These are phyloP conservation scores for Ascaphus truei DNA, from an alignment of 2,113 vertebrate species.

Conservation along the genomic window DNA sequence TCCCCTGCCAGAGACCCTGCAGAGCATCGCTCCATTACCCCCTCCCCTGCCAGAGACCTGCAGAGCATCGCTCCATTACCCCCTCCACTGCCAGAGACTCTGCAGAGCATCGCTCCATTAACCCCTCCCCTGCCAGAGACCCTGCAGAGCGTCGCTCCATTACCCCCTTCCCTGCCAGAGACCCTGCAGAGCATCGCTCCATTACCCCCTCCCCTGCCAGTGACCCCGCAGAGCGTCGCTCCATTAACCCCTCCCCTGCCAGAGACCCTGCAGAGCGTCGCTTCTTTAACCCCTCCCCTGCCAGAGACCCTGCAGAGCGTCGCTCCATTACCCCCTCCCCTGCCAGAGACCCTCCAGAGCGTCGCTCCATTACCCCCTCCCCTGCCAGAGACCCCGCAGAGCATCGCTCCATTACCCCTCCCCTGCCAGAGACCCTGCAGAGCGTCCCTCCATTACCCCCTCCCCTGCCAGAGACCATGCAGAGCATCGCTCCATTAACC, in stretches of 20 bases:
- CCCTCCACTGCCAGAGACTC: too few species aligned
- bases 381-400: neutral
- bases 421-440: neutral
- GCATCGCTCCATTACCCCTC: neutral
- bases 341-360: neutral
- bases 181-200: neutral
- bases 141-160: neutral
- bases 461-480: too few species aligned
- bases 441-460: neutral
- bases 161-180: neutral
- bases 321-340: too few species aligned
- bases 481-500: too few species aligned
- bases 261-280: too few species aligned
- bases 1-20: neutral
- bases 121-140: neutral
- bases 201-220: neutral
- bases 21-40: neutral
- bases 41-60: too few species aligned
- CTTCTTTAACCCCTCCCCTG: too few species aligned
- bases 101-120: too few species aligned
- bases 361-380: neutral
- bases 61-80: too few species aligned
- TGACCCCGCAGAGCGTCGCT: neutral
- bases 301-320: too few species aligned
- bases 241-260: neutral